Evolutionary conservation across 2,113 vertebrate species (phyloP).

Genomic region (Globicephala melas): DNA sequence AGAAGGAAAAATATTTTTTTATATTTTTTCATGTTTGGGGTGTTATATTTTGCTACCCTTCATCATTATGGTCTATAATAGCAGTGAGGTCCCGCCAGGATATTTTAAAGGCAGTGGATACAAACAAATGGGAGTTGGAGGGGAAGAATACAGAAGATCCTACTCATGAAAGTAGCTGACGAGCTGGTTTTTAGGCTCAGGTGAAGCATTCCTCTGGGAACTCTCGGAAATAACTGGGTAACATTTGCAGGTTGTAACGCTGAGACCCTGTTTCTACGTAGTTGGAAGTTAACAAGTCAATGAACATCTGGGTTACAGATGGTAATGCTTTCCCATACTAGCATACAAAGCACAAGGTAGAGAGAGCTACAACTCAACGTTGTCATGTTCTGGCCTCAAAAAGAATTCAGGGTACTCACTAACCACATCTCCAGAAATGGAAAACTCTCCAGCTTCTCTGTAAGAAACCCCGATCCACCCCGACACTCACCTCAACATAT

Average conservation of each 20-base stretch:
- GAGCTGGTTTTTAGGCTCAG: not conserved
- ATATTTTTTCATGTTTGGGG: not conserved
- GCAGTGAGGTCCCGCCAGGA: not conserved
- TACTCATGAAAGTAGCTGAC: not conserved
- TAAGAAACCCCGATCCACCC: not conserved
- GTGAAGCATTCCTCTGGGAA: not conserved
- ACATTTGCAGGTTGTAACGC: not conserved
- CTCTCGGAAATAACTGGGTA: not conserved
- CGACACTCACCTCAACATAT: not conserved
- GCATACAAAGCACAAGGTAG: not conserved
- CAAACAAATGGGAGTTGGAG: not conserved
- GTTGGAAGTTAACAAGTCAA: constrained; percentile 33
- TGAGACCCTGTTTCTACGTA: not conserved
- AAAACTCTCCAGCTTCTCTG: not conserved
- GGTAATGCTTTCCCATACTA: not conserved
- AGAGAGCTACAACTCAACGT: not conserved
- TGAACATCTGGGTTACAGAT: constrained; percentile 16
- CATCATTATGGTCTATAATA: not conserved
- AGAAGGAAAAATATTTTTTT: not conserved
- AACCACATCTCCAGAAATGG: not conserved
- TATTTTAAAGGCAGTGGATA: not conserved
- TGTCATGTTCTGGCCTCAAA: not conserved
- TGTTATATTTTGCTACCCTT: not conserved
- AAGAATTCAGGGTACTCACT: not conserved
- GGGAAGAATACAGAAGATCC: not conserved